phyloP scores from a whole-genome alignment of 2,113 vertebrate genomes.

The Limanda limanda region DNA sequence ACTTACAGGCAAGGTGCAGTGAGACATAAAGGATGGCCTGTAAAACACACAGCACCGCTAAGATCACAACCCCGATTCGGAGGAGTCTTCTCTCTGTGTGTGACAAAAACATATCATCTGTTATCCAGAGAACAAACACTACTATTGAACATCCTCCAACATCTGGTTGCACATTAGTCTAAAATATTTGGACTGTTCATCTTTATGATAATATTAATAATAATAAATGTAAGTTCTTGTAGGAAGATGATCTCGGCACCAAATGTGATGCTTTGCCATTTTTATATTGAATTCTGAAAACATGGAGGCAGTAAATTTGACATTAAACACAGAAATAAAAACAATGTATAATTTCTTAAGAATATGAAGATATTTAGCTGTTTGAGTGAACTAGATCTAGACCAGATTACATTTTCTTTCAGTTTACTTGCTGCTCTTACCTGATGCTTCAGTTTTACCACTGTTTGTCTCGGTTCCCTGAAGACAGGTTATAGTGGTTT shows the following conservation, averaged over 20 bases:
- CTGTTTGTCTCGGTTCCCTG: rapidly evolving
- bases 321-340: neutral
- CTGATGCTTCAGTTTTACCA: constrained; percentile 1
- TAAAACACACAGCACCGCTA: constrained; percentile 47
- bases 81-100: constrained; percentile 37
- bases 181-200: neutral
- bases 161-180: neutral
- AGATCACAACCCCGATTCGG: constrained; percentile 14
- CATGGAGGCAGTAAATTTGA: no score
- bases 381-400: neutral
- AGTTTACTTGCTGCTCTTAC: constrained; percentile 29
- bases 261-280: neutral
- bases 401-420: no score
- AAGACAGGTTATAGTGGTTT: rapidly evolving
- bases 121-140: neutral
- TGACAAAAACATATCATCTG: constrained; percentile 7
- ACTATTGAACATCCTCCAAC: neutral
- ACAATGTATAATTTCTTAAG: no score
- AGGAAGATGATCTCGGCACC: neutral
- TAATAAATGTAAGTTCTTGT: neutral
- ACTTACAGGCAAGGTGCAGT: constrained; percentile 55
- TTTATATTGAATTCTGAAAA: neutral
- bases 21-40: constrained; percentile 54
- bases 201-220: neutral
- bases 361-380: neutral